phyloP scores from a whole-genome alignment of 2,113 vertebrate species.

The Phalacrocorax brasilianus region DNA sequence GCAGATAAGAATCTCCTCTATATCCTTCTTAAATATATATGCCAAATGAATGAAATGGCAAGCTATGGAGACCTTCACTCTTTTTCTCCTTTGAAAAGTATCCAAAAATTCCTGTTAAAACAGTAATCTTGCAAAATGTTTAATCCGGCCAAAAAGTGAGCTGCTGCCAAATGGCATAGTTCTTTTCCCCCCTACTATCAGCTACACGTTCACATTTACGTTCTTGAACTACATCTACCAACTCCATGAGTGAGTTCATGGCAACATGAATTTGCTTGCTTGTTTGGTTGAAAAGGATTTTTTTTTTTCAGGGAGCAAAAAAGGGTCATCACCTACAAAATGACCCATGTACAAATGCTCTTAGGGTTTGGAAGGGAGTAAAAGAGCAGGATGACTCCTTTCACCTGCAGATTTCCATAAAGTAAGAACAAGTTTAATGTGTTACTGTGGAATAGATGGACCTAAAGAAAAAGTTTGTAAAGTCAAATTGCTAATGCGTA shows the following conservation, averaged over 20 bases:
- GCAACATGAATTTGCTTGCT: neutral
- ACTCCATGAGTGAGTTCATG: neutral
- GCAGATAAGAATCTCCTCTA: neutral
- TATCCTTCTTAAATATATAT: neutral
- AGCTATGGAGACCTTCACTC: neutral
- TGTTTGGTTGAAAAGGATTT: neutral
- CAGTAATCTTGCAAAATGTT: neutral
- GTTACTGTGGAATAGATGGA: neutral
- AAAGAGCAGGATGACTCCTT: neutral
- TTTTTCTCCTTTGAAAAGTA: neutral
- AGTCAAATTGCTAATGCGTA: neutral
- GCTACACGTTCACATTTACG: fast-evolving
- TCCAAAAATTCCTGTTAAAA: neutral
- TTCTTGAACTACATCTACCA: neutral
- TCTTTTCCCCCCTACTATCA: neutral
- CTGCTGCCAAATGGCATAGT: neutral
- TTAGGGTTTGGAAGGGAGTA: neutral
- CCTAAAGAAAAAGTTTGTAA: neutral
- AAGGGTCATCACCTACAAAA: neutral
- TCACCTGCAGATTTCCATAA: neutral
- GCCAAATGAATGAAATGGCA: neutral
- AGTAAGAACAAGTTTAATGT: neutral
- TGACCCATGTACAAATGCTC: neutral
- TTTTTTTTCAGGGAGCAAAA: neutral
- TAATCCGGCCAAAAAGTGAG: neutral